phyloP scores from a whole-genome alignment of 92 coral and sea anemone genomes.

The Umimayanthus chanpuru region DNA sequence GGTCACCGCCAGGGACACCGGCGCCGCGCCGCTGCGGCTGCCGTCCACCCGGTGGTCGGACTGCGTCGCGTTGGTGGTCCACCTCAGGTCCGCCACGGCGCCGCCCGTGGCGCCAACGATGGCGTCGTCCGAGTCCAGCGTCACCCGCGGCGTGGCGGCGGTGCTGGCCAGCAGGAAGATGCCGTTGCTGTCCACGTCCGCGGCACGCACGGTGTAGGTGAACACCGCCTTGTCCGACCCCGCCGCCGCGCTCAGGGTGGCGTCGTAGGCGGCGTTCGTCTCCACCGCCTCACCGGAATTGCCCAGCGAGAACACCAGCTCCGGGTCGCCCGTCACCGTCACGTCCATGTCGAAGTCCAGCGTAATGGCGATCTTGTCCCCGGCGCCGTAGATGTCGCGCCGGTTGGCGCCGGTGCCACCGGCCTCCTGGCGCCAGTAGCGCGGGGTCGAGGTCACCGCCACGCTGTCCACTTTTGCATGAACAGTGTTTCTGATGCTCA shows the following conservation, averaged over 20 bases:
- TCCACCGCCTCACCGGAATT: background rate
- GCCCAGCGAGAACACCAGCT: slow-evolving; percentile 11
- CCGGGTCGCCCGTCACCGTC: slow-evolving; percentile 11
- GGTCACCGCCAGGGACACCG: slow-evolving; percentile 18
- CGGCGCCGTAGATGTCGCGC: slow-evolving; percentile 18
- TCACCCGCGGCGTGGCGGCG: slow-evolving; percentile 17
- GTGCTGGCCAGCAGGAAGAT: background rate
- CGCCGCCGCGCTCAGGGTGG: slow-evolving; percentile 20
- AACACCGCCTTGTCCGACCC: slow-evolving; percentile 17
- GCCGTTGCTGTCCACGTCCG: slow-evolving; percentile 15
- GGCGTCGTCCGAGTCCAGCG: slow-evolving; percentile 18
- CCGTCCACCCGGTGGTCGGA: slow-evolving; percentile 12
- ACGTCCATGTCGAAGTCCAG: slow-evolving; percentile 16
- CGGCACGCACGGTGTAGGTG: slow-evolving; percentile 12
- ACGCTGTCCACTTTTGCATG: too few relatives aligned
- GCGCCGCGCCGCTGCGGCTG: slow-evolving; percentile 20
- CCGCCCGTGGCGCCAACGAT: slow-evolving; percentile 18
- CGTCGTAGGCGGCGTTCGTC: slow-evolving; percentile 18
- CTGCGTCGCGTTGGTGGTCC: slow-evolving; percentile 18
- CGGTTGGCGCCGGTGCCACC: too few relatives aligned
- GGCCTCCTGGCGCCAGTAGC: too few relatives aligned
- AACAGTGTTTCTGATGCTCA: too few relatives aligned
- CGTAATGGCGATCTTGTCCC: slow-evolving; percentile 13
- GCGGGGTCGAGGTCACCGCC: too few relatives aligned
- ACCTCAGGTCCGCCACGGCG: background rate